Conservation (phyloP, 2,888 invertebrate species). For the Candidula unifasciata region DNA sequence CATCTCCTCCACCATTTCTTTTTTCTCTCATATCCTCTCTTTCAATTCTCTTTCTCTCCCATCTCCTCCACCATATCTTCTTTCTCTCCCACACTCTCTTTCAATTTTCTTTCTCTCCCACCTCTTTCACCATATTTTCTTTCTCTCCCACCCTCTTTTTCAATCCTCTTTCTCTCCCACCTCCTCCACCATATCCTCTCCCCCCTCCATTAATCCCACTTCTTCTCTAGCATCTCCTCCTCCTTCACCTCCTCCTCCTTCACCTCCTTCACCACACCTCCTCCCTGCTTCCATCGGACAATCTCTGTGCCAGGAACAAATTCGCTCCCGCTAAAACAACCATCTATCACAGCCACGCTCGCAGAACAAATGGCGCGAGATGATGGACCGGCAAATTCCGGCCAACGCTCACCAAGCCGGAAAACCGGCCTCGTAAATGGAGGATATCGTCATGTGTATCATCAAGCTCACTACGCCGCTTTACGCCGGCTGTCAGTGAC, state of each 20-base stretch:
- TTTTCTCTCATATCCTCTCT: neutral
- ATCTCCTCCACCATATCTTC: neutral
- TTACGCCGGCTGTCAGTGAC: constrained; percentile 33
- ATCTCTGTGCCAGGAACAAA: neutral
- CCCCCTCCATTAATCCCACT: neutral
- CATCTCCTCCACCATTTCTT: neutral
- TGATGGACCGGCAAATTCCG: constrained; percentile 42
- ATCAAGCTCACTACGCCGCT: constrained; percentile 10
- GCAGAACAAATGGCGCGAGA: constrained; percentile 31
- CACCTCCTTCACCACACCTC: neutral
- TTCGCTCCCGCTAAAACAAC: constrained; percentile 24
- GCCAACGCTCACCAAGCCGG: constrained; percentile 42
- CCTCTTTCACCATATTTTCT: neutral
- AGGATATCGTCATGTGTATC: constrained; percentile 25
- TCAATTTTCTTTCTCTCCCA: too few relatives aligned
- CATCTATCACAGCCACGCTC: constrained; percentile 34
- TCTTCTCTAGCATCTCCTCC: neutral
- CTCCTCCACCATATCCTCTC: neutral
- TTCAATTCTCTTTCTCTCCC: neutral
- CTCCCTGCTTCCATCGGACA: neutral
- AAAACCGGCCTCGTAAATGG: constrained; percentile 40
- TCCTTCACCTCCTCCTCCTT: neutral
- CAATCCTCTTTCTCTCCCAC: neutral
- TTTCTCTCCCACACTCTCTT: neutral
- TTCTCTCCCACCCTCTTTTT: neutral